phyloP scores from a whole-genome alignment of 2,888 invertebrate species.

The Tromatobia lineatoria region DNA sequence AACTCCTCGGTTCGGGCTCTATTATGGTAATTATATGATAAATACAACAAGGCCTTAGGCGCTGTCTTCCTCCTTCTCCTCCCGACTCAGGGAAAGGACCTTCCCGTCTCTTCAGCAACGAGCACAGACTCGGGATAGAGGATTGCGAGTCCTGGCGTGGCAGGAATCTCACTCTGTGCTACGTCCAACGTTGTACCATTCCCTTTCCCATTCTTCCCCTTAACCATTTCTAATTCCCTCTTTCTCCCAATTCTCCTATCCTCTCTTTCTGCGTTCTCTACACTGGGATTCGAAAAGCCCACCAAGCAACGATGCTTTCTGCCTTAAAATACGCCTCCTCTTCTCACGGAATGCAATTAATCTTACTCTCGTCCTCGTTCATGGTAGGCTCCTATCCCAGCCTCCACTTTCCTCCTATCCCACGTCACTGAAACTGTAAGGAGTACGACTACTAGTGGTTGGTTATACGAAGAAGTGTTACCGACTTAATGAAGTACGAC shows the following conservation, averaged over 20 bases:
- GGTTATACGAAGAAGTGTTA: slow-evolving; percentile 80
- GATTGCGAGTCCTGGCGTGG: slow-evolving; percentile 77
- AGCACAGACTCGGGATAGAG: slow-evolving; percentile 56
- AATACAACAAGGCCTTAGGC: slow-evolving; percentile 85
- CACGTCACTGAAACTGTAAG: slow-evolving; percentile 52
- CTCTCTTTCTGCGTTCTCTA: slow-evolving; percentile 62
- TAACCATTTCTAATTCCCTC: slow-evolving; percentile 74
- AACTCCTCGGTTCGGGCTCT: slow-evolving; percentile 78
- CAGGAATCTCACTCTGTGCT: slow-evolving; percentile 77
- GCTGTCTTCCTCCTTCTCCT: slow-evolving; percentile 78
- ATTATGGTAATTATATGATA: slow-evolving; percentile 86
- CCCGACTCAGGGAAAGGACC: slow-evolving; percentile 12
- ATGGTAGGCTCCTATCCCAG: slow-evolving; percentile 52
- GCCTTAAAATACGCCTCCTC: slow-evolving; percentile 67
- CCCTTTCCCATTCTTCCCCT: slow-evolving; percentile 61
- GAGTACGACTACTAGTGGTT: slow-evolving; percentile 30
- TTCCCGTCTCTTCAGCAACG: slow-evolving; percentile 2
- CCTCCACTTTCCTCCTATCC: slow-evolving; percentile 40
- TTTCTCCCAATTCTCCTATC: slow-evolving; percentile 66
- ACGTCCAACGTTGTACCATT: slow-evolving; percentile 67
- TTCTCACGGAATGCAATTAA: slow-evolving; percentile 84
- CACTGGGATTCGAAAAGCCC: slow-evolving; percentile 71
- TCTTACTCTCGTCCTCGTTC: slow-evolving; percentile 81
- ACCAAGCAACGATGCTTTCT: slow-evolving; percentile 58
- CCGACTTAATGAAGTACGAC: slow-evolving; percentile 84